Base-by-base conservation (phyloP, 2,888 invertebrate genomes). In the Halocaridina rubra region DNA sequence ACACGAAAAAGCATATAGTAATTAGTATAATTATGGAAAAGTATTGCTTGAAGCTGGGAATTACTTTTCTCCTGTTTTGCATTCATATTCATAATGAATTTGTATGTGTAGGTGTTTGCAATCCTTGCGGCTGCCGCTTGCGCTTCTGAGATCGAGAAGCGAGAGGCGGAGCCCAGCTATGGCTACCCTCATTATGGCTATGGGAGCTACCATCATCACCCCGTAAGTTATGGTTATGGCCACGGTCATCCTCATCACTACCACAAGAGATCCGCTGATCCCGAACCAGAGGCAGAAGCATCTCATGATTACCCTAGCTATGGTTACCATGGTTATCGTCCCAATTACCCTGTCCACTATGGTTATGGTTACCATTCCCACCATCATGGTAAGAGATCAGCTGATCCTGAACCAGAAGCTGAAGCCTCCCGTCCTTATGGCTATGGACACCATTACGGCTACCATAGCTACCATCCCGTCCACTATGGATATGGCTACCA, bases 91-190 rank as follows among this genome's bases (percentile, higher is more conserved):
- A n/a, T n/a, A n/a, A n/a, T n/a, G n/a, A n/a, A n/a, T n/a, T n/a
- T n/a, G n/a, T 10, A 46, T 46, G 10, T 46, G 10, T 10, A 72
- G 71, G 71, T 72, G 22, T 2, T 72, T 19, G 46, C 46, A 46
- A 10, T 72, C 46, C 39, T 72, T 19, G 46, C 39, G 72, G 72
- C 33, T 72, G 72, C 72, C 72, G 72, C 46, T 72, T 72, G 72
- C 72, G 72, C 72, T 72, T 22, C 72, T 72, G 7, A 39, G 1
- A 8, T 46, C 22, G 72, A 72, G 72, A 72, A 72, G 72, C 72
- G 72, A 72, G 72, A 72, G 33, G 72, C 72, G 46, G 72, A 72
- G 46, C 72, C 72, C 19, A 39, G 72, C 24, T 8, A 32, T 13
- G n/a, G n/a, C n/a, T n/a, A n/a, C n/a, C n/a, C n/a, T n/a, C n/a